Evolutionary conservation across 2,888 invertebrate genomes (phyloP).

Genomic region (Caenorhabditis japonica): DNA sequence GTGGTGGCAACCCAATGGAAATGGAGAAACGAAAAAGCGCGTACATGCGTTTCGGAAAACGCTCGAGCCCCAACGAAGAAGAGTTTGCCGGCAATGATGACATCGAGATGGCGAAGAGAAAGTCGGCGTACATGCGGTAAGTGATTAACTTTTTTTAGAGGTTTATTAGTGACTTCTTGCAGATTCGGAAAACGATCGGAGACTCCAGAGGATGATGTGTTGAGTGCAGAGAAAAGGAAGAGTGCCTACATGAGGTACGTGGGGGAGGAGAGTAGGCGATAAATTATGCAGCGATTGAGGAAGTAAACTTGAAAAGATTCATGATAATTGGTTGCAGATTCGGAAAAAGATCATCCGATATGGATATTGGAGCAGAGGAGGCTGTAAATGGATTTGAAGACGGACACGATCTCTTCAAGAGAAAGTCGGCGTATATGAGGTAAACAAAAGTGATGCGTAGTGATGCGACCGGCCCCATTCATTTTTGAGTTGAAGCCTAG

Average conservation of each 20-base stretch:
- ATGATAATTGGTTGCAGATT: constrained; percentile 37
- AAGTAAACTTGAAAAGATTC: constrained; percentile 9
- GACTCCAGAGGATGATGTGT: constrained; percentile 51
- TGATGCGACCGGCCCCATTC: constrained; percentile 12
- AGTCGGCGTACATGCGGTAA: constrained; percentile 69
- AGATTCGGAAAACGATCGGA: constrained; percentile 69
- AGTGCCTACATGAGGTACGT: constrained; percentile 69
- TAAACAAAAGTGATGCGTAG: constrained; percentile 22
- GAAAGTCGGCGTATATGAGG: constrained; percentile 71
- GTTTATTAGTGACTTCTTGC: too few relatives aligned
- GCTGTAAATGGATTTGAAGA: constrained; percentile 16
- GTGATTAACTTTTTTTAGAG: too few relatives aligned
- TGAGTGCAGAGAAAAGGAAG: constrained; percentile 67
- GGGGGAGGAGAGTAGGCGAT: constrained; percentile 12
- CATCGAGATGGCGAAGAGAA: constrained; percentile 68
- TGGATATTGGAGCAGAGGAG: constrained; percentile 24
- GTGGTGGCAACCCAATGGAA: constrained; percentile 55
- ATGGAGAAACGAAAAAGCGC: constrained; percentile 66
- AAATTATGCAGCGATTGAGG: constrained; percentile 29
- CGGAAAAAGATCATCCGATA: constrained; percentile 42
- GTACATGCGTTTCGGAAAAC: constrained; percentile 71
- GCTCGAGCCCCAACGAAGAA: constrained; percentile 48
- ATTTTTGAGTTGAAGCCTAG: constrained; percentile 37
- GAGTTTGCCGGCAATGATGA: constrained; percentile 42
- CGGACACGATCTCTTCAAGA: constrained; percentile 60